Percentiles rank a stretch among this genome's conserved stretches.
phyloP scores from a whole-genome alignment of 1,140 invertebrate genomes.

The Muscidifurax raptorellus region DNA sequence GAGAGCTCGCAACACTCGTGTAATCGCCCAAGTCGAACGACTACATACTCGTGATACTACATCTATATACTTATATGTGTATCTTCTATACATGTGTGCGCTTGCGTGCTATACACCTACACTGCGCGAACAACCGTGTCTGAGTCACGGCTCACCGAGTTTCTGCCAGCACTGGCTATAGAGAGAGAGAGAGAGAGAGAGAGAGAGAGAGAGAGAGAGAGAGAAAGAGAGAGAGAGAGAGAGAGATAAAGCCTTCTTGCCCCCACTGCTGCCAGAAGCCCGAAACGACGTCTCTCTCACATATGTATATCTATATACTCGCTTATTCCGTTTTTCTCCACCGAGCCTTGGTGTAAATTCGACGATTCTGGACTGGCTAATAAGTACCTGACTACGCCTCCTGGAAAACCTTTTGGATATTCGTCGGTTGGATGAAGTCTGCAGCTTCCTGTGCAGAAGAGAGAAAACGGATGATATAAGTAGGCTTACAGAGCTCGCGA shows the following conservation, averaged over 20 bases:
- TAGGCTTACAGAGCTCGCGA: background rate
- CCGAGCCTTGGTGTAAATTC: background rate
- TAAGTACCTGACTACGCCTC: no score
- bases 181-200: background rate
- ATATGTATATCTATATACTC: background rate
- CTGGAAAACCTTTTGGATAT: background rate
- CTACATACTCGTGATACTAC: background rate
- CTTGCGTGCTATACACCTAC: background rate
- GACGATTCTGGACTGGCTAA: background rate
- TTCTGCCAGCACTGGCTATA: background rate
- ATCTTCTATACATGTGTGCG: background rate
- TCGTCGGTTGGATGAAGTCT: background rate
- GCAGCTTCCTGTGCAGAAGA: background rate
- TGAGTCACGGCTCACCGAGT: conserved; percentile 5
- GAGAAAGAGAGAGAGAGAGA: background rate
- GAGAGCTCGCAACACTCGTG: background rate
- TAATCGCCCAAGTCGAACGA: conserved; percentile 6
- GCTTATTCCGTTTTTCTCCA: background rate
- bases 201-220: background rate
- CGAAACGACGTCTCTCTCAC: no score
- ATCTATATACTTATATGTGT: background rate
- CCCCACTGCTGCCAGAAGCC: no score
- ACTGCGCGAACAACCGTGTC: background rate
- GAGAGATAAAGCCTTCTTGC: background rate
- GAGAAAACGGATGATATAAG: background rate